phyloP scores from a whole-genome alignment of 2,113 vertebrate species.

The Heteronetta atricapilla region DNA sequence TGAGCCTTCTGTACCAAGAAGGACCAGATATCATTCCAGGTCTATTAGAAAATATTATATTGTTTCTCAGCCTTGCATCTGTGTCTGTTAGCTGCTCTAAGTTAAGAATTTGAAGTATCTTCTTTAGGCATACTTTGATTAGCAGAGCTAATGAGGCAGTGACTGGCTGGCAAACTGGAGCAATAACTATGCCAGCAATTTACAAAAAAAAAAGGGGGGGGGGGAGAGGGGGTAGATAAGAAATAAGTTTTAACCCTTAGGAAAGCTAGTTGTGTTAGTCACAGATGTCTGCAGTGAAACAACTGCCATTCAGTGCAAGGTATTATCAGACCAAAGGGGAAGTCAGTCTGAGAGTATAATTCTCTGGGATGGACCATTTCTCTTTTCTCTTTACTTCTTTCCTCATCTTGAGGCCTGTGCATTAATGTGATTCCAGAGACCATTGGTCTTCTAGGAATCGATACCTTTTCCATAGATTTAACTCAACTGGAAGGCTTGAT shows the following conservation, averaged over 20 bases:
- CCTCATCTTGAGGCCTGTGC: background rate
- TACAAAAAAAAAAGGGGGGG: background rate
- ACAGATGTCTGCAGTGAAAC: background rate
- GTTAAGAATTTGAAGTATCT: background rate
- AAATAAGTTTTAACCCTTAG: background rate
- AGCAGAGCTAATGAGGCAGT: slow-evolving; percentile 34
- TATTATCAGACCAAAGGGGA: background rate
- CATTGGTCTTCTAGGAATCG: background rate
- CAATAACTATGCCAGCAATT: slow-evolving; percentile 4
- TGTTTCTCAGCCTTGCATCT: background rate
- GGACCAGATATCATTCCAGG: background rate
- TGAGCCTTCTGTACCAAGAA: background rate
- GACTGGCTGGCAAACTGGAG: slow-evolving; percentile 4
- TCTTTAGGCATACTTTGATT: slow-evolving; percentile 40
- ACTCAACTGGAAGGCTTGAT: background rate
- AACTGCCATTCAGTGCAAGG: background rate
- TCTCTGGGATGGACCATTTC: background rate
- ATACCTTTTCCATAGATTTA: background rate
- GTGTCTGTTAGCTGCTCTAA: background rate
- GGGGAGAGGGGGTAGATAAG: background rate
- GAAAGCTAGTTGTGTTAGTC: background rate
- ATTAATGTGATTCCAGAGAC: background rate
- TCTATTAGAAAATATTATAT: background rate
- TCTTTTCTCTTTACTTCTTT: background rate
- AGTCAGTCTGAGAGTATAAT: background rate